Percentiles rank a stretch among this genome's conserved stretches.
These are phyloP conservation scores for Clarias magur DNA, from an alignment of 2,113 vertebrate species.

Conservation along the genomic window DNA sequence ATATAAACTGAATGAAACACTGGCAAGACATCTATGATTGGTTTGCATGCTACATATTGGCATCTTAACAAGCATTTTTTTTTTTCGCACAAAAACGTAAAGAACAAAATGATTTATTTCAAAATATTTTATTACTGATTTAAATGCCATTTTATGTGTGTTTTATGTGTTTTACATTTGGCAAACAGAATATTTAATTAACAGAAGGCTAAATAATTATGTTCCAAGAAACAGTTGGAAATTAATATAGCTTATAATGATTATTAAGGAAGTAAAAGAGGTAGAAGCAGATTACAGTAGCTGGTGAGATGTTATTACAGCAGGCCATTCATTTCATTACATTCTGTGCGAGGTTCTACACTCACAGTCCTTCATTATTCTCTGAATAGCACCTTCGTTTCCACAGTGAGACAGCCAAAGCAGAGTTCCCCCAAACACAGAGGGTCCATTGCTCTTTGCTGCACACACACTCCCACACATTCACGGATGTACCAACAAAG, in stretches of 20 bases:
- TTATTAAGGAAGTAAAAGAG: not conserved
- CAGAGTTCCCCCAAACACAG: conserved; percentile 30
- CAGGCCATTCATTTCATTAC: conserved; percentile 23
- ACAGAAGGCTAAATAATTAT: not conserved
- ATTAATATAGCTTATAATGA: not conserved
- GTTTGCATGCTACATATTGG: not conserved
- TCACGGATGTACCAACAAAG: conserved; percentile 5
- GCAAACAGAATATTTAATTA: not conserved
- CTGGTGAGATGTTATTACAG: conserved; percentile 7
- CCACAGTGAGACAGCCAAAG: conserved; percentile 10
- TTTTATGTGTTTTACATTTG: not conserved
- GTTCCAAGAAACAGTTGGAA: not conserved
- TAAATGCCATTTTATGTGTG: not conserved
- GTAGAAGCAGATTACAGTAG: conserved; percentile 11
- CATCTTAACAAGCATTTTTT: not conserved
- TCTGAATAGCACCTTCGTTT: conserved; percentile 22
- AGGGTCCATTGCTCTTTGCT: conserved; percentile 28
- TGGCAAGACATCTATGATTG: not conserved
- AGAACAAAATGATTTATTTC: not conserved
- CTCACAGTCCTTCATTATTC: conserved; percentile 36
- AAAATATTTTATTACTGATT: not conserved
- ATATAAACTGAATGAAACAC: not conserved
- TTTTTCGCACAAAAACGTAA: not conserved
- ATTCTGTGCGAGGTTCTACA: conserved; percentile 19
- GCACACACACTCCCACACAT: conserved; percentile 11